phyloP scores from a whole-genome alignment of 2,113 vertebrate species.

The Perca flavescens region DNA sequence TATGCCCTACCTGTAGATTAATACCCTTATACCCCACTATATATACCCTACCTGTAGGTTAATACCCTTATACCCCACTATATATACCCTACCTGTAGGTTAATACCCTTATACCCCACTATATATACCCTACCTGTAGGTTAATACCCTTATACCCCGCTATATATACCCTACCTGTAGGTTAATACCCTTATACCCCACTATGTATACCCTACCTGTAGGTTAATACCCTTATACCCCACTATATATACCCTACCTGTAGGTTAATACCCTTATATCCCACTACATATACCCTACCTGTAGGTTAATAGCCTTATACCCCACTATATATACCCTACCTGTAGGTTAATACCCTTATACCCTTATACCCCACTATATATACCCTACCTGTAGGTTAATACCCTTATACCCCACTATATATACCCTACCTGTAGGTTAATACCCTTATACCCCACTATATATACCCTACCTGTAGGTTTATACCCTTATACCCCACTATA shows the following conservation, averaged over 20 bases:
- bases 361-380: too few relatives aligned
- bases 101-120: not conserved
- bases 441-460: slow-evolving; percentile 78
- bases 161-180: slow-evolving; percentile 82
- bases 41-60: not conserved
- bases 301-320: slow-evolving; percentile 51
- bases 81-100: not conserved
- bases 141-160: not conserved
- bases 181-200: slow-evolving; percentile 77
- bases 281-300: slow-evolving; percentile 87
- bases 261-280: slow-evolving; percentile 79
- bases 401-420: slow-evolving; percentile 81
- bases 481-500: slow-evolving; percentile 70
- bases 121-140: not conserved
- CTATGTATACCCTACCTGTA: slow-evolving; percentile 87
- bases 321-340: slow-evolving; percentile 88
- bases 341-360: slow-evolving; percentile 85
- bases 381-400: slow-evolving; percentile 86
- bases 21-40: not conserved
- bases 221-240: slow-evolving; percentile 41
- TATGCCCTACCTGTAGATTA: not conserved
- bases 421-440: slow-evolving; percentile 91
- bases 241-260: slow-evolving; percentile 90
- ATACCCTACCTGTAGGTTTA: slow-evolving; percentile 85
- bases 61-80: not conserved